phyloP scores from a whole-genome alignment of 2,113 vertebrate genomes.

The Platanista minor region DNA sequence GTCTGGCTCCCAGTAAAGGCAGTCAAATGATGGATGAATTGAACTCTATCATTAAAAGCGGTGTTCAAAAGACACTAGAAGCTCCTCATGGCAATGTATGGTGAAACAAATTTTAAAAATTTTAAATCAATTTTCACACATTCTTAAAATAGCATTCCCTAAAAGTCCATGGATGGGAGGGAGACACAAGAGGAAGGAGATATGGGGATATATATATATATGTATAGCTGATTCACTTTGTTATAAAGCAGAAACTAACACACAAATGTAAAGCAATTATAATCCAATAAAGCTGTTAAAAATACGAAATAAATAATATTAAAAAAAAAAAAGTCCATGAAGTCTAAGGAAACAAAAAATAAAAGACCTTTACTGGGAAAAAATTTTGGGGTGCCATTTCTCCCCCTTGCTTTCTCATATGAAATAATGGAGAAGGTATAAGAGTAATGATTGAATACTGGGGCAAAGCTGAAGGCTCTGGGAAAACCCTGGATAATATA shows the following conservation, averaged over 20 bases:
- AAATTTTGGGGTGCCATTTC: neutral
- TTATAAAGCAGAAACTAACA: no score
- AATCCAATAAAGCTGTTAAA: no score
- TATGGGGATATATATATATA: no score
- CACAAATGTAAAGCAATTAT: no score
- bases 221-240: no score
- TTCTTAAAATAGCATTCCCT: neutral
- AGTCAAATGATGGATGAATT: neutral
- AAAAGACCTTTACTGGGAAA: neutral
- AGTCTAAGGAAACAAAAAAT: neutral
- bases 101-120: neutral
- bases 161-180: neutral
- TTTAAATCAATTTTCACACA: neutral
- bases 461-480: neutral
- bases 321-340: neutral
- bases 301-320: no score
- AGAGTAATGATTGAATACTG: fast-evolving
- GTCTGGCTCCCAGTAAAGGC: neutral
- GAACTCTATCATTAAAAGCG: neutral
- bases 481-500: neutral
- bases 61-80: neutral
- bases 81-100: neutral
- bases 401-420: neutral
- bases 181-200: no score
- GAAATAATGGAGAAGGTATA: neutral